Conservation (phyloP, 2,797 vertebrate species). For the Artibeus lituratus region DNA sequence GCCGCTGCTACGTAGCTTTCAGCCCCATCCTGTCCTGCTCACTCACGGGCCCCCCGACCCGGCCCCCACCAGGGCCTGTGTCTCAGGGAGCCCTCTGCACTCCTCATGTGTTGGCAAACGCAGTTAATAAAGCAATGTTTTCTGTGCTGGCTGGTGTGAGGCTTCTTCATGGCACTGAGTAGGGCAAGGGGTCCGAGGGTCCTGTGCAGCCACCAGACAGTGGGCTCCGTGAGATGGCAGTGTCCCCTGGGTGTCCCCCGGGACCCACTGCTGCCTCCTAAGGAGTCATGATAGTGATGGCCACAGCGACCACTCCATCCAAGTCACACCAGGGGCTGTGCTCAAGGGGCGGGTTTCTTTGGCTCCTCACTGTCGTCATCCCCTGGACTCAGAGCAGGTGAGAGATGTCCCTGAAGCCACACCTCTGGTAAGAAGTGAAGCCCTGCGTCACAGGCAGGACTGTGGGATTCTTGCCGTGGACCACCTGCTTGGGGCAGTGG, state of each 20-base stretch:
- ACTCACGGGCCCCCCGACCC: conserved; percentile 27
- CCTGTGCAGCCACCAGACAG: not conserved
- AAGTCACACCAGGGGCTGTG: too few species aligned
- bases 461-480: accelerated
- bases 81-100: conserved; percentile 81
- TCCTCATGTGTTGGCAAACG: conserved; percentile 93
- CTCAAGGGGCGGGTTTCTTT: not conserved
- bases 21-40: conserved; percentile 83
- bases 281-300: not conserved
- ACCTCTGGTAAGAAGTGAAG: not conserved
- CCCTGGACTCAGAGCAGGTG: not conserved
- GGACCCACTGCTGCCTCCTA: not conserved
- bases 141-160: conserved; percentile 85
- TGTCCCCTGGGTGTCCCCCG: not conserved
- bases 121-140: conserved; percentile 99
- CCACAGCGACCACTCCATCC: accelerated
- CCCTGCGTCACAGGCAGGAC: not conserved
- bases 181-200: not conserved
- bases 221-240: too few species aligned
- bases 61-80: conserved; percentile 77
- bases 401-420: not conserved
- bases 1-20: conserved; percentile 86
- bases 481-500: not conserved
- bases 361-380: not conserved
- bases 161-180: conserved; percentile 5